These are phyloP conservation scores for Esox niger DNA, from an alignment of 2,113 vertebrate genomes.

Conservation along the genomic window DNA sequence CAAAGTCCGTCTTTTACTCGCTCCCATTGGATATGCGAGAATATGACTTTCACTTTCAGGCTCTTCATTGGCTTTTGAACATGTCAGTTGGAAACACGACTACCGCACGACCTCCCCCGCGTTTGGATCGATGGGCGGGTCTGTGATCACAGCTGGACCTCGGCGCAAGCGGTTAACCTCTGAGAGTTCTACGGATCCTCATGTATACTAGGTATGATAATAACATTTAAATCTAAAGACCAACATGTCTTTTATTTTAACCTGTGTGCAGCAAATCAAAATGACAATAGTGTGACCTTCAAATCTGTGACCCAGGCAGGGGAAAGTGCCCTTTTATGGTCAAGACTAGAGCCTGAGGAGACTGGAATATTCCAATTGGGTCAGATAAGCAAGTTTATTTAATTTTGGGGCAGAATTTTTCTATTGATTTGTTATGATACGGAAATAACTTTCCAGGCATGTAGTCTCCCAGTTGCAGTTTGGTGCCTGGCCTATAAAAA, in stretches of 20 bases:
- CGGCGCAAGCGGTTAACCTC: constrained; percentile 13
- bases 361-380: no score
- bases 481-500: no score
- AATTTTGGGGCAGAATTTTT: no score
- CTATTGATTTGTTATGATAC: no score
- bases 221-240: no score
- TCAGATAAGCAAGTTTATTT: no score
- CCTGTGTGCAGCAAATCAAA: neutral
- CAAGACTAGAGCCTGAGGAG: no score
- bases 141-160: constrained; percentile 50
- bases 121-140: constrained; percentile 57
- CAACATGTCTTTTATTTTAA: neutral
- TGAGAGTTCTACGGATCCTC: neutral
- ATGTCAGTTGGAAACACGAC: constrained; percentile 37
- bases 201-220: neutral
- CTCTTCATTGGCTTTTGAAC: constrained; percentile 66
- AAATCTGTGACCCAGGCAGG: no score
- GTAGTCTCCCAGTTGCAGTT: no score
- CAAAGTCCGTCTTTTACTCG: constrained; percentile 58
- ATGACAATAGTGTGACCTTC: no score
- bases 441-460: no score
- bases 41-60: constrained; percentile 56
- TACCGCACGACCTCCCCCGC: constrained; percentile 28
- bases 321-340: no score
- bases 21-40: constrained; percentile 67